Base-by-base conservation (phyloP, 2,888 invertebrate species). In the Lasioglossum villosulum region DNA sequence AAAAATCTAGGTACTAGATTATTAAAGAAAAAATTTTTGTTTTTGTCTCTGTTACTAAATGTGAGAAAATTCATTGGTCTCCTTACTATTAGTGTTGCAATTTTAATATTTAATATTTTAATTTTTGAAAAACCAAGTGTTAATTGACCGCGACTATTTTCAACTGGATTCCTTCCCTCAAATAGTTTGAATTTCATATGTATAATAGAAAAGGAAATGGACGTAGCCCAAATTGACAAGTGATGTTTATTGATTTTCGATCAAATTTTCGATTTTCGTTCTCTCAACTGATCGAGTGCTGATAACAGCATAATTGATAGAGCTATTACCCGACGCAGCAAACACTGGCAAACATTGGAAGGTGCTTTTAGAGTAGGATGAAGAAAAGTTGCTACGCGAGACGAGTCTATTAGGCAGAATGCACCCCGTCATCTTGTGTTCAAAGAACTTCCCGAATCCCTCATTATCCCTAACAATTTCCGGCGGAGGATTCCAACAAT, bases 381-480 rank as follows among this genome's bases (percentile, higher is more conserved):
- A 48, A 27, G 48, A 52, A 56, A 42, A 23, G 48, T 23, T 74
- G 56, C 56, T 2, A 71, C 23, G 14, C 39, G 72, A 30, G 71
- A 84, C 63, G 78, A 72, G 68, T 82, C 82, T 72, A 78, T 83
- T 79, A 83, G 45, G 23, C 4, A 73, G 16, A 68, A 85, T 80
- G n/a, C 19, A 73, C 68, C 42, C 42, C 48, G 70, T 80, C 81
- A 78, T 81, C 81, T 71, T 30, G 23, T 37, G 70, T 71, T 75
- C 27, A 66, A 81, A 74, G 73, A 75, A 81, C 48, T 63, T 76
- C 30, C 75, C 52, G 68, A 52, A 78, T 82, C 39, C 78, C 80
- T 86, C 78, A 83, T 87, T 87, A 87, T 78, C 82, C 78, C 80
- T 84, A 83, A 86, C 75, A 86, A 83, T 83, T 86, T 86, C 76